Evolutionary conservation across 1,140 invertebrate genomes (phyloP), one percentile per base, ranked within the genome.

Genomic region (Globodera rostochiensis): DNA sequence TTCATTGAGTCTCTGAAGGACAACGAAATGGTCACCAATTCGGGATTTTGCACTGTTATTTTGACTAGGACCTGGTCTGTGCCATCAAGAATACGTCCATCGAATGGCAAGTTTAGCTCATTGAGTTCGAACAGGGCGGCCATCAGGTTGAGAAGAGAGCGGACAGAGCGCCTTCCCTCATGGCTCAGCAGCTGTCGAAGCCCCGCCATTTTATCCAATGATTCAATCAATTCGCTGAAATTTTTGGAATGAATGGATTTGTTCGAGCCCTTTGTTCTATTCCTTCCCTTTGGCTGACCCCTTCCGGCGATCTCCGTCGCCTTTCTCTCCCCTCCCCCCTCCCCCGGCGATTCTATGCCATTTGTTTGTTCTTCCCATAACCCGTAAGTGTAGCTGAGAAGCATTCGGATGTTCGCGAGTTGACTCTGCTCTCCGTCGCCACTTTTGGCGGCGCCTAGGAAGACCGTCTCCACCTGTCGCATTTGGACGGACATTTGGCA

Each of bases 371-470:
- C 36, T 36, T 36, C 36, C 2, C 36, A 36, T 13, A 9, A 71
- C 69, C 25, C 13, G 60, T 85, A 87, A 15, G 84, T 87, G 73
- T 88, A 87, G 50, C 87, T 85, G n/a, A 85, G 73, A 8, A 85
- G 74, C 9, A 79, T 82, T 45, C 80, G 81, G 46, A 87, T 77
- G 15, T 70, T 73, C 9, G 50, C n/a, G 7, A 70, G 80, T 50
- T 73, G 45, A 67, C 73, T 64, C 57, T 11, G 53, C 7, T 86
- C 85, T 13, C 73, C 66, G 73, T 87, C 83, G n/a, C 45, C 46
- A n/a, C 85, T 57, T 75, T 87, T 86, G 46, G 86, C 50, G 57
- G 76, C 81, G 45, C 81, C 77, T 4, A 86, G 64, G 13, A 86
- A 71, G 15, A 86, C 77, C 13, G 79, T 86, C 53, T 86, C 85